phyloP scores from a whole-genome alignment of 2,113 vertebrate species.

The Illadopsis cleaveri region DNA sequence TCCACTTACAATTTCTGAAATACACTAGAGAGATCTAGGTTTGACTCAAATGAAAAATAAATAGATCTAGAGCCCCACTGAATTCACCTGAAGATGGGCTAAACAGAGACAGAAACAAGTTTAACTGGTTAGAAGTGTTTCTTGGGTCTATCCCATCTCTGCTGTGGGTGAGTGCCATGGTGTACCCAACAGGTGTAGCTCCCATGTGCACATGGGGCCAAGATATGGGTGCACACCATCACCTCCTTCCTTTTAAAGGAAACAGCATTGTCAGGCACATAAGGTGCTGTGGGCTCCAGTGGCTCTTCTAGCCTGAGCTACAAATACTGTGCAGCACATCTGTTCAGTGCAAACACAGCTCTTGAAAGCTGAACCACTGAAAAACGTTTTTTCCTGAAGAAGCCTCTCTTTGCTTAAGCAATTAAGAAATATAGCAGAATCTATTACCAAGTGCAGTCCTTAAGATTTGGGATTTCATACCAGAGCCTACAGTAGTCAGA shows the following conservation, averaged over 20 bases:
- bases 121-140: neutral
- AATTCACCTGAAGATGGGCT: neutral
- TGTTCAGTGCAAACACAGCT: neutral
- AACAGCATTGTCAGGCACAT: neutral
- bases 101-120: neutral
- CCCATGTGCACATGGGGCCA: fast-evolving
- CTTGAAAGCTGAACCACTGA: neutral
- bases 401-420: neutral
- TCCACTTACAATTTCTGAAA: neutral
- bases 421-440: neutral
- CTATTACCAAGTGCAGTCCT: neutral
- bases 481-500: neutral
- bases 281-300: fast-evolving
- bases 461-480: neutral
- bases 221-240: neutral
- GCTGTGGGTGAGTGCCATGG: fast-evolving
- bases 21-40: neutral
- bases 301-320: neutral
- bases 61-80: neutral
- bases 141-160: neutral
- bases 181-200: neutral
- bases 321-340: fast-evolving
- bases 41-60: neutral
- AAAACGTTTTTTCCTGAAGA: neutral
- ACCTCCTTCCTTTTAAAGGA: neutral